These are phyloP conservation scores for Gnathonemus longibarbis DNA, from an alignment of 2,113 vertebrate species.

Conservation along the genomic window DNA sequence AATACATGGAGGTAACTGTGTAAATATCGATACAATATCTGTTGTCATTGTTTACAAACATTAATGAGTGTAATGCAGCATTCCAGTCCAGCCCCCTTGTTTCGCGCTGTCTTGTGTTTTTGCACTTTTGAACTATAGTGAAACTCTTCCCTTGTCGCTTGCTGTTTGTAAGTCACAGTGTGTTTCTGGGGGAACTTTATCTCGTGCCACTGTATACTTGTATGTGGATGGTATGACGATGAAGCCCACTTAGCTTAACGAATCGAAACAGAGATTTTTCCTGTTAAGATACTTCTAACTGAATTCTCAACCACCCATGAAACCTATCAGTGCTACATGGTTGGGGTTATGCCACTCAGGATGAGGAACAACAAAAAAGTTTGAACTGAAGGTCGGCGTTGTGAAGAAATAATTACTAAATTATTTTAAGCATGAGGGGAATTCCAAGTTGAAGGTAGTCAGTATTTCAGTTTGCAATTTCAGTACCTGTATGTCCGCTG, in stretches of 20 bases:
- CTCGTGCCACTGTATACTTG: neutral
- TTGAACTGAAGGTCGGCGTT: neutral
- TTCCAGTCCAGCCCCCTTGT: neutral
- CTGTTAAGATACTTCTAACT: neutral
- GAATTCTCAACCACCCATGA: neutral
- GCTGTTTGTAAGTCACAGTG: neutral
- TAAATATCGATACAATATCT: neutral
- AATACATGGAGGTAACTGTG: neutral
- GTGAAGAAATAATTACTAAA: neutral
- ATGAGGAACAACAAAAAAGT: neutral
- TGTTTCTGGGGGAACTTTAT: neutral
- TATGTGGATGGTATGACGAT: neutral
- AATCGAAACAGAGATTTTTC: neutral
- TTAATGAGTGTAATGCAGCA: neutral
- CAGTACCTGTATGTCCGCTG: neutral
- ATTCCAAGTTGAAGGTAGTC: neutral
- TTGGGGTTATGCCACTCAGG: neutral
- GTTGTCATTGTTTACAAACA: neutral
- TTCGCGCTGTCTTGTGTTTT: neutral
- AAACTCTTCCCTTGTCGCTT: too few relatives aligned
- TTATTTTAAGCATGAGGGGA: neutral
- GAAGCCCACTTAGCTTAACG: neutral
- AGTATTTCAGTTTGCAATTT: neutral
- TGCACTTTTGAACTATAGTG: neutral
- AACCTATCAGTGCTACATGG: neutral